These are phyloP conservation scores for Chrysina gloriosa DNA, from an alignment of 2,888 invertebrate genomes.

Conservation along the genomic window DNA sequence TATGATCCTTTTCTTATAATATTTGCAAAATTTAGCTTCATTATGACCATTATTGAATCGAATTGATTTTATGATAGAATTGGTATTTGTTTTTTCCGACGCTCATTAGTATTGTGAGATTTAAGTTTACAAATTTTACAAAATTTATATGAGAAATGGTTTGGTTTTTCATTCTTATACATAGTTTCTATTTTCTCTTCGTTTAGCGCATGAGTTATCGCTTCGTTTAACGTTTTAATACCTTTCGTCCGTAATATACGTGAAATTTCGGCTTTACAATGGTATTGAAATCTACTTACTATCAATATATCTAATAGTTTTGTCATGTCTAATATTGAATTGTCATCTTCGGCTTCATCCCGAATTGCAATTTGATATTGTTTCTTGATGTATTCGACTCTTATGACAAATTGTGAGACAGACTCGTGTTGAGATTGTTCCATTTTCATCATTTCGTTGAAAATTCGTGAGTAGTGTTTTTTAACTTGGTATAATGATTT, in stretches of 20 bases:
- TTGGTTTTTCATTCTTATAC: slow-evolving; percentile 21
- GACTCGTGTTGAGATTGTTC: not conserved
- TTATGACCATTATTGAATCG: not conserved
- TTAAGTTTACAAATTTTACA: slow-evolving; percentile 33
- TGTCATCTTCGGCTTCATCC: too few species aligned
- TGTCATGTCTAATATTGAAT: slow-evolving; percentile 49
- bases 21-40: slow-evolving; percentile 41
- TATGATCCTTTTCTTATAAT: slow-evolving; percentile 46
- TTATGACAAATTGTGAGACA: not conserved
- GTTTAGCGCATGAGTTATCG: slow-evolving; percentile 51
- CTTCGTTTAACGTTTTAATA: slow-evolving; percentile 52
- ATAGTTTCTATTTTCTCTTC: slow-evolving; percentile 49
- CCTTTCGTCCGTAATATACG: slow-evolving; percentile 47
- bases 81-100: slow-evolving; percentile 29
- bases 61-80: not conserved
- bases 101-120: slow-evolving; percentile 15
- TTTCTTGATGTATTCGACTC: not conserved
- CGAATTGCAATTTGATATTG: not conserved
- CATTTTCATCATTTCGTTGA: slow-evolving; percentile 1
- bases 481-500: slow-evolving; percentile 46
- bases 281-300: slow-evolving; percentile 51
- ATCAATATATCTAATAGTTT: slow-evolving; percentile 53
- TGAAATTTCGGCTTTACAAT: slow-evolving; percentile 4
- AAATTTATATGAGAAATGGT: not conserved
- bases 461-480: slow-evolving; percentile 51